Base-by-base conservation (phyloP, 2,888 invertebrate genomes). In the Germaria angustata region DNA sequence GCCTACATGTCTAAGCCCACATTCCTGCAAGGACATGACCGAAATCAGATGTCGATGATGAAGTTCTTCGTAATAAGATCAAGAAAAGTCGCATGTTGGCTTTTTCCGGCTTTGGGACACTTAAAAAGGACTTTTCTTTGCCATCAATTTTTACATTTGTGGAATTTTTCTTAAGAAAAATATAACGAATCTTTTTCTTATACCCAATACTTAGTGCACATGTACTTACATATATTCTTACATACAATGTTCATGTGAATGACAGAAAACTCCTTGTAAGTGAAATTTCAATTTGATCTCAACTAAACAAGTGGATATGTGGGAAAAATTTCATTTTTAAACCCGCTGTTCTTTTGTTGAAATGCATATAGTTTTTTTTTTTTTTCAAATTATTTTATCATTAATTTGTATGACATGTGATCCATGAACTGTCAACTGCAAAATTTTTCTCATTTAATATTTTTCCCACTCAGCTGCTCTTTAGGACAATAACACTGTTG, bases 401-500 rank as follows among this genome's bases (percentile, higher is more conserved):
- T 24, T 41, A 41, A 20, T 84, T 77, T 32, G 9, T 36, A 61
- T 61, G 53, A 61, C 39, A 63, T 68, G 39, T 24, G 22, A 44
- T 61, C 53, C 44, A 28, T 22, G 46, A 57, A 46, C 34, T 49
- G 77, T 66, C 44, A 55, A 32, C 59, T 75, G 46, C 51, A 59
- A 68, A 41, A 55, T 36, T 28, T 49, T 68, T 51, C 24, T 44
- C 32, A 61, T 61, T 61, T 46, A 15, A 44, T 34, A 75, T 8
- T 53, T 28, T 55, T 39, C 57, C 46, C 11, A 28, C 6, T 55
- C 9, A 15, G 24, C 22, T 41, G 3, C 36, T 28, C n/a, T 51
- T 59, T 6, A 32, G 28, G n/a, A 73, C 68, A 73, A 80, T 51
- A 46, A 39, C 44, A 55, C 61, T 66, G 71, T 63, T 63, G 53